phyloP scores from a whole-genome alignment of 2,797 vertebrate genomes.

The Manis pentadactyla region DNA sequence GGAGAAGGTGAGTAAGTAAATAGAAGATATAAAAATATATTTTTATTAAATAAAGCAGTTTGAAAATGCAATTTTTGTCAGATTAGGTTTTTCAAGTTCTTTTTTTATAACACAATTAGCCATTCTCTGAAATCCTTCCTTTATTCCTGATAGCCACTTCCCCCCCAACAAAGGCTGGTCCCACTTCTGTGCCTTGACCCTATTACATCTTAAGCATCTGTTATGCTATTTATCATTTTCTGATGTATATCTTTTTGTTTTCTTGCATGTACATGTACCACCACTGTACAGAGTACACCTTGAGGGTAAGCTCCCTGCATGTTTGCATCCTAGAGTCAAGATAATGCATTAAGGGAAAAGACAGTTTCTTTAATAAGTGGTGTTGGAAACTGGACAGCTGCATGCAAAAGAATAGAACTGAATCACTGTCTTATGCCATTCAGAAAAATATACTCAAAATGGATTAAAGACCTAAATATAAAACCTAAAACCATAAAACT shows the following conservation, averaged over 20 bases:
- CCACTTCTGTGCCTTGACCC: background rate
- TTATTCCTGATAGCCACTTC: background rate
- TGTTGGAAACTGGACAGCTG: no score
- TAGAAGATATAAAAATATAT: background rate
- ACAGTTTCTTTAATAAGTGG: no score
- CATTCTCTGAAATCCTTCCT: background rate
- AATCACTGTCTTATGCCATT: no score
- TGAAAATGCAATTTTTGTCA: background rate
- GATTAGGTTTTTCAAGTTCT: constrained; percentile 18
- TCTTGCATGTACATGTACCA: background rate
- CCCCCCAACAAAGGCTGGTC: background rate
- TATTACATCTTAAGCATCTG: background rate
- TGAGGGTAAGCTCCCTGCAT: background rate
- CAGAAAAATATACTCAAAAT: no score
- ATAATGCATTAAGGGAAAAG: no score
- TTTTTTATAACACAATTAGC: background rate
- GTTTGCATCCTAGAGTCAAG: background rate
- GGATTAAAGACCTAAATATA: no score
- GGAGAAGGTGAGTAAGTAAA: background rate
- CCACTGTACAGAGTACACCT: background rate
- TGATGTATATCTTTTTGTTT: background rate
- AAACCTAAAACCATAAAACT: no score
- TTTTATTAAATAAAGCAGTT: constrained; percentile 20
- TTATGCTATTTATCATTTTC: background rate
- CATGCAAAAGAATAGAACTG: no score